A percentile compares a stretch with the other conserved stretches of the same genome.
Evolutionary conservation across 2,888 invertebrate genomes (phyloP).

Genomic region (Ramazzottius varieornatus): DNA sequence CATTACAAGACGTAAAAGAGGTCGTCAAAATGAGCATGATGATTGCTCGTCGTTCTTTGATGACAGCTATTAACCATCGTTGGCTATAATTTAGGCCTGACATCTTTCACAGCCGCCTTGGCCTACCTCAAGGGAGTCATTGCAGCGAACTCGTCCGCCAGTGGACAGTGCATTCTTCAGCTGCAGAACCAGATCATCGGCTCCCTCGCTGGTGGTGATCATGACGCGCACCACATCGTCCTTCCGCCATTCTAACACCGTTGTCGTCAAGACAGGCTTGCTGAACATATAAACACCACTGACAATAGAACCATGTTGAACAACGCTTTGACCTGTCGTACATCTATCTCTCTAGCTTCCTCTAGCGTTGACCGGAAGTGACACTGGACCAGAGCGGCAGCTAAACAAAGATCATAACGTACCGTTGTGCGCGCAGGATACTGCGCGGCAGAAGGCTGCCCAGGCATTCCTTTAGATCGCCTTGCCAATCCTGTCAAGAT

Average conservation of each 20-base stretch:
- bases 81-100: too few relatives aligned
- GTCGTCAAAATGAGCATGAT: too few relatives aligned
- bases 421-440: not conserved
- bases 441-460: not conserved
- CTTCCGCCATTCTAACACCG: not conserved
- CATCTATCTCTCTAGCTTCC: too few relatives aligned
- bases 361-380: too few relatives aligned
- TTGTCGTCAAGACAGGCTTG: not conserved
- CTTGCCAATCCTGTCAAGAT: not conserved
- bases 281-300: not conserved
- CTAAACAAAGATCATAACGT: too few relatives aligned
- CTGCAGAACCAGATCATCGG: not conserved
- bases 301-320: too few relatives aligned
- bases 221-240: not conserved
- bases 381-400: not conserved
- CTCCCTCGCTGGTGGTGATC: not conserved
- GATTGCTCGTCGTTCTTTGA: too few relatives aligned
- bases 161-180: not conserved
- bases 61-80: too few relatives aligned
- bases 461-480: not conserved
- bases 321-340: too few relatives aligned
- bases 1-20: too few relatives aligned
- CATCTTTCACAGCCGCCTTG: too few relatives aligned
- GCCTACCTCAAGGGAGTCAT: not conserved
- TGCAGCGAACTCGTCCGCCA: not conserved